Conservation (phyloP, 2,797 vertebrate species). For the Cercopithecus mitis region DNA sequence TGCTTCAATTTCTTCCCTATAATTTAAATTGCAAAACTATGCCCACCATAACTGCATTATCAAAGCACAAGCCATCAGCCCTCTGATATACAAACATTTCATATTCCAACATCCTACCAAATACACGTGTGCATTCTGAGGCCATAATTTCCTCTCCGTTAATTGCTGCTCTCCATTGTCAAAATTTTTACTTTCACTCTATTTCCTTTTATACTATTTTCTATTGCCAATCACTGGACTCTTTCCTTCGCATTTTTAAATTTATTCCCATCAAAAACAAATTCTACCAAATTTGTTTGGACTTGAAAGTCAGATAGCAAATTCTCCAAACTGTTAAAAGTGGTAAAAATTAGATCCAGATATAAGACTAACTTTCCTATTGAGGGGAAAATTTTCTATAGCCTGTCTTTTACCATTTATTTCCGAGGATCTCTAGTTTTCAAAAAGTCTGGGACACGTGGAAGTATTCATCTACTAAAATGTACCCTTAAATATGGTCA, state of each 20-base stretch:
- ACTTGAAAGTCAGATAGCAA: neutral
- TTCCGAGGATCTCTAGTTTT: neutral
- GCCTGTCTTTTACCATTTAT: neutral
- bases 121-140: neutral
- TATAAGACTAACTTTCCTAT: neutral
- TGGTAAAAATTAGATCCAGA: neutral
- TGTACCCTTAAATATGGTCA: neutral
- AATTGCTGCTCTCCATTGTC: neutral
- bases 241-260: neutral
- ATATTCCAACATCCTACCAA: neutral
- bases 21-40: conserved; percentile 15
- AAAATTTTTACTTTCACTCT: neutral
- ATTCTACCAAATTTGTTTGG: neutral
- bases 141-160: neutral
- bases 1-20: neutral
- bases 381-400: neutral
- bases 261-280: neutral
- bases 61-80: neutral
- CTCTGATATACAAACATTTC: neutral
- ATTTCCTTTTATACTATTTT: neutral
- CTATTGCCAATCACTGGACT: neutral
- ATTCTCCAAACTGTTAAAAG: conserved; percentile 5
- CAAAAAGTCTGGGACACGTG: neutral
- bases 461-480: neutral
- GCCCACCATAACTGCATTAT: neutral